Conservation (phyloP, 1,140 invertebrate genomes). For the Araneus ventricosus region DNA sequence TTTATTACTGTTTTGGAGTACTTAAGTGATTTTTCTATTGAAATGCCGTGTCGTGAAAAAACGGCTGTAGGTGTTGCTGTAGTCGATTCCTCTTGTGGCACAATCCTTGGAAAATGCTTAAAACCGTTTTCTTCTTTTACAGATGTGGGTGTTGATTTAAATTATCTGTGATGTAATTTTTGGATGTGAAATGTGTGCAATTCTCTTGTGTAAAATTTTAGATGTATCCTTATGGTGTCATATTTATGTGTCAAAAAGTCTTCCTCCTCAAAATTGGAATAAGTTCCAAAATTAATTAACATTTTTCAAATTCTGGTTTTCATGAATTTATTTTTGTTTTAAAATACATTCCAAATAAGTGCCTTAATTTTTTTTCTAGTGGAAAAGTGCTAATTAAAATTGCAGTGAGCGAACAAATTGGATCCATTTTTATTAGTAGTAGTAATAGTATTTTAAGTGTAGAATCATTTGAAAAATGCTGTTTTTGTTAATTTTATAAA, state of each 20-base stretch:
- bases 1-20: slow-evolving; percentile 73
- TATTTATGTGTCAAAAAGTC: neutral
- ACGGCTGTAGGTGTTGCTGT: neutral
- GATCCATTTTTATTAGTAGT: no score
- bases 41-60: neutral
- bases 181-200: slow-evolving; percentile 44
- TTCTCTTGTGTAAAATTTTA: neutral
- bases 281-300: neutral
- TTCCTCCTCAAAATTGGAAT: neutral
- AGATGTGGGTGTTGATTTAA: slow-evolving; percentile 17
- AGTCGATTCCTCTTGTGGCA: slow-evolving; percentile 24
- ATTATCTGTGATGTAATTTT: slow-evolving; percentile 49
- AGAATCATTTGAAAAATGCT: no score
- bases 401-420: no score
- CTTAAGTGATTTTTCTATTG: slow-evolving; percentile 64
- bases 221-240: neutral
- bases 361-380: slow-evolving; percentile 30
- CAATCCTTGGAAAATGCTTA: slow-evolving; percentile 23
- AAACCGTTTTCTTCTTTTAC: neutral
- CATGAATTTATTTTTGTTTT: neutral
- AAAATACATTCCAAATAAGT: slow-evolving; percentile 50
- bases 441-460: no score
- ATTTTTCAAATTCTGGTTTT: neutral
- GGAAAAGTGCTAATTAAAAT: neutral
- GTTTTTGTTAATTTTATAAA: no score